These are phyloP conservation scores for Dendronephthya gigantea DNA, from an alignment of 64 coral and sea anemone species.

Conservation along the genomic window DNA sequence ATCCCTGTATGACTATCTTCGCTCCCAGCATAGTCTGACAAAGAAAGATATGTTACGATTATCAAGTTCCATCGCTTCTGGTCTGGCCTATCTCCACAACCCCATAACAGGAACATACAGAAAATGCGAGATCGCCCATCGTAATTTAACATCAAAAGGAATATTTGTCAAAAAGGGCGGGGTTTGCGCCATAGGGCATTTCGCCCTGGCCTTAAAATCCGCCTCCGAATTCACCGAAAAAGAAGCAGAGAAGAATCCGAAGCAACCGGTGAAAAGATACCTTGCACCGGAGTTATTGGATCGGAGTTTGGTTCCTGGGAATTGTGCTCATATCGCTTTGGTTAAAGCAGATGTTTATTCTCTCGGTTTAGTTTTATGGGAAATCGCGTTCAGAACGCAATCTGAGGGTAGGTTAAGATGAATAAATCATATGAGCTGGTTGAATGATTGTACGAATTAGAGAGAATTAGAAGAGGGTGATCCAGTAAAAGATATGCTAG, in stretches of 20 bases:
- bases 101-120: not conserved
- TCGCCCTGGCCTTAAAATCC: not conserved
- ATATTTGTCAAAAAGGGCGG: conserved; percentile 2
- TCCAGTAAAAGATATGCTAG: not conserved
- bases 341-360: not conserved
- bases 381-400: not conserved
- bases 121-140: not conserved
- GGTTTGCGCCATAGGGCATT: not conserved
- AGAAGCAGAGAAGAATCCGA: not conserved
- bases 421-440: not conserved
- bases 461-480: not conserved
- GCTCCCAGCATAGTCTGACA: not conserved
- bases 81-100: not conserved
- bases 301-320: not conserved
- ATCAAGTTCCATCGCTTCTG: not conserved
- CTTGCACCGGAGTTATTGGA: not conserved
- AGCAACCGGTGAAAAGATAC: not conserved
- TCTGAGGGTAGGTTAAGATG: not conserved
- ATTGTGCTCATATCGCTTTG: not conserved
- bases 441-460: no score
- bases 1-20: not conserved
- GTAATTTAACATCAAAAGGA: conserved; percentile 1
- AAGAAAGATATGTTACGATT: conserved; percentile 9
- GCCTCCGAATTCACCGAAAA: not conserved
- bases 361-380: not conserved